Conservation (phyloP, 2,888 invertebrate species). For the Drosophila mettleri region DNA sequence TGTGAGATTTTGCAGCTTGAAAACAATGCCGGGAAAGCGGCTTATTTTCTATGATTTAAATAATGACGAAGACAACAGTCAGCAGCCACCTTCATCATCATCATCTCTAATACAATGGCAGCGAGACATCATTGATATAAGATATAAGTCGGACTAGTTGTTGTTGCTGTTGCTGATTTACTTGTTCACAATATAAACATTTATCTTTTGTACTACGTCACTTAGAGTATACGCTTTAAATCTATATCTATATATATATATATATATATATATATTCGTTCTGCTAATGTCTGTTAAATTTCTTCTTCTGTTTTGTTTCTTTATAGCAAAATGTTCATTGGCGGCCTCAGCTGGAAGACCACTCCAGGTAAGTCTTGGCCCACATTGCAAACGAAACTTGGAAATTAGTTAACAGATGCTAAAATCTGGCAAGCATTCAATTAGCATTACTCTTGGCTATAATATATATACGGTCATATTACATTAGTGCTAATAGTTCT, state of each 20-base stretch:
- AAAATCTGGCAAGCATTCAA: slow-evolving; percentile 37
- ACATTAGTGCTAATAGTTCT: slow-evolving; percentile 30
- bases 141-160: slow-evolving; percentile 44
- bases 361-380: slow-evolving; percentile 94
- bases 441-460: slow-evolving; percentile 54
- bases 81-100: slow-evolving; percentile 44
- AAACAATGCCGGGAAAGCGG: slow-evolving; percentile 83
- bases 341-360: slow-evolving; percentile 99
- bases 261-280: slow-evolving; percentile 13
- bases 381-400: slow-evolving; percentile 20
- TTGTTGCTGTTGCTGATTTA: slow-evolving; percentile 20
- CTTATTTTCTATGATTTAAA: slow-evolving; percentile 83
- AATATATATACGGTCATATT: not conserved
- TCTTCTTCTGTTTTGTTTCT: slow-evolving; percentile 20
- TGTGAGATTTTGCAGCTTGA: slow-evolving; percentile 75
- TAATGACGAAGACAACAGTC: slow-evolving; percentile 81
- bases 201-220: slow-evolving; percentile 34
- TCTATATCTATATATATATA: slow-evolving; percentile 6
- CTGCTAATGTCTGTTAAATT: slow-evolving; percentile 53
- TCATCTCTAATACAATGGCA: slow-evolving; percentile 46
- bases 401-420: slow-evolving; percentile 56
- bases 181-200: slow-evolving; percentile 42
- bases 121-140: slow-evolving; percentile 53
- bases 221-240: slow-evolving; percentile 15
- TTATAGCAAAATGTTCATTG: slow-evolving; percentile 99